Evolutionary conservation across 2,888 invertebrate genomes (phyloP).

Genomic region (Drosophila prostipennis): DNA sequence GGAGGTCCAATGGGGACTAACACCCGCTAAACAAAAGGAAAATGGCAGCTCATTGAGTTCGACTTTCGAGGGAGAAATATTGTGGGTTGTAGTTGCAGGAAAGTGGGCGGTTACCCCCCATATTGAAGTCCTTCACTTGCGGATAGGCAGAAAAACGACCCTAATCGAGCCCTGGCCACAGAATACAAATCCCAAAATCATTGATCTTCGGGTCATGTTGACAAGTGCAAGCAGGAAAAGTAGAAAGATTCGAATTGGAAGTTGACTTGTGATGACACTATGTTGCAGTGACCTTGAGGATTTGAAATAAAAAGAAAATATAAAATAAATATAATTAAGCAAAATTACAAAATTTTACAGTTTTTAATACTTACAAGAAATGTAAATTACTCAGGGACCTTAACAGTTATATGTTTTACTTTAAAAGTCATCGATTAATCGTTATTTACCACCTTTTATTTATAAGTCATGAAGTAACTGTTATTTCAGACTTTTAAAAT

Average conservation of each 20-base stretch:
- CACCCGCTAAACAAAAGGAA: conserved; percentile 68
- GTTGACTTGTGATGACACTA: conserved; percentile 1
- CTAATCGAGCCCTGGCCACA: conserved; percentile 45
- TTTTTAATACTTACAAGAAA: too few relatives aligned
- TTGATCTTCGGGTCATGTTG: conserved; percentile 65
- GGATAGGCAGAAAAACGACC: conserved; percentile 18
- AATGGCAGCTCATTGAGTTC: conserved; percentile 69
- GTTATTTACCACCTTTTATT: too few relatives aligned
- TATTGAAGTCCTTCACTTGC: not conserved
- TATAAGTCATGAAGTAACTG: too few relatives aligned
- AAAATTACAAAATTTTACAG: too few relatives aligned
- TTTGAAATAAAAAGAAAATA: not conserved
- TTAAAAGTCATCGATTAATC: too few relatives aligned
- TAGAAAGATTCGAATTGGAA: conserved; percentile 13
- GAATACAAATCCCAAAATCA: conserved; percentile 60
- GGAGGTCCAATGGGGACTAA: conserved; percentile 28
- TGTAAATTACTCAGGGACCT: too few relatives aligned
- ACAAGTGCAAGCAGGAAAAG: conserved; percentile 40
- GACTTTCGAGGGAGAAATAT: conserved; percentile 27
- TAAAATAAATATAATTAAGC: too few relatives aligned
- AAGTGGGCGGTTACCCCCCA: conserved; percentile 8
- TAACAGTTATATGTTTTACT: too few relatives aligned
- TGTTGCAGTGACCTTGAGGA: not conserved
- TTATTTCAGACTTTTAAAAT: too few relatives aligned
- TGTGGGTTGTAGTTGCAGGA: not conserved